These are phyloP conservation scores for Thripadectes ignobilis DNA, from an alignment of 2,797 vertebrate species.

Conservation along the genomic window DNA sequence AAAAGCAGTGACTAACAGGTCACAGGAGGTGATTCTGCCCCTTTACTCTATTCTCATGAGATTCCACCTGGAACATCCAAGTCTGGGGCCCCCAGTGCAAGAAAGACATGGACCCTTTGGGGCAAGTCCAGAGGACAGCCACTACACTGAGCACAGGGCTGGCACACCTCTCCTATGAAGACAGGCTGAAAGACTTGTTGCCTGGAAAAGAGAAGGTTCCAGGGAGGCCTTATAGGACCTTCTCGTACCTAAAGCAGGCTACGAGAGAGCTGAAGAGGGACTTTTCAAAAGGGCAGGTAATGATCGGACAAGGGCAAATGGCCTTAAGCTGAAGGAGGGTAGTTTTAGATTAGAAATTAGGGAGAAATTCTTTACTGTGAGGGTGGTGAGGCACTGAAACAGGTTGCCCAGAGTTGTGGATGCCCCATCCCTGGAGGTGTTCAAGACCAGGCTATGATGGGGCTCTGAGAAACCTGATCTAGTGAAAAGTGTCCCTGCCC, in stretches of 20 bases:
- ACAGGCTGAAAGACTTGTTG: neutral
- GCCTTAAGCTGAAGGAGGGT: neutral
- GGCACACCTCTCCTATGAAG: neutral
- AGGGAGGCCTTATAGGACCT: neutral
- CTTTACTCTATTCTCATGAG: neutral
- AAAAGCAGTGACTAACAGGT: neutral
- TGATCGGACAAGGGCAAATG: neutral
- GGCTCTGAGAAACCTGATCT: neutral
- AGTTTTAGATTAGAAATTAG: neutral
- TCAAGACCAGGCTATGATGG: neutral
- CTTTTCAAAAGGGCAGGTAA: neutral
- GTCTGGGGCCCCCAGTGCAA: fast-evolving
- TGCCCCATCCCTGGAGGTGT: neutral
- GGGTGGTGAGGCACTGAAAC: neutral
- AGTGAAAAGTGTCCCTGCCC: neutral
- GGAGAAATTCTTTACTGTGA: neutral
- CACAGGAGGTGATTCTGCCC: neutral
- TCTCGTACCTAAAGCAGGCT: neutral
- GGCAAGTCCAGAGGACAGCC: neutral
- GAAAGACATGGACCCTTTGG: neutral
- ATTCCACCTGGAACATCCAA: neutral
- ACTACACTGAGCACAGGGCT: neutral
- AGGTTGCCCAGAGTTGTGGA: neutral
- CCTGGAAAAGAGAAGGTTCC: neutral
- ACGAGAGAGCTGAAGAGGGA: neutral